Base-by-base conservation (phyloP, 2,888 invertebrate genomes). In the Julus scandinavius region DNA sequence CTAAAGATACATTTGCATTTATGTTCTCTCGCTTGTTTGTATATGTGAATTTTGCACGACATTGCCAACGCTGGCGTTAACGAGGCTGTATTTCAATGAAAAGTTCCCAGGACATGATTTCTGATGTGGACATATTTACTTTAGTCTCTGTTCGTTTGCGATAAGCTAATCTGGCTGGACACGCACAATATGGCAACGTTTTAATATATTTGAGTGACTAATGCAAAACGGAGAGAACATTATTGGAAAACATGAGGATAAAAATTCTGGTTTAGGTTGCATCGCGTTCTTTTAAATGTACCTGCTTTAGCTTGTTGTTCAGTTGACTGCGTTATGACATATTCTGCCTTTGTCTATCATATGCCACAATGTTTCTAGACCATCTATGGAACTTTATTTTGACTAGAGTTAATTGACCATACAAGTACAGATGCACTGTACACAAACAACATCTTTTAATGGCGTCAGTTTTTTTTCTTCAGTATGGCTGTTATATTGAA, bases 61-160 rank as follows among this genome's bases (percentile, higher is more conserved):
- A 29, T 38, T 13, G 80, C 7, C 4, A 80, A 15, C 80, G 38
- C 38, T 40, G 38, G 13, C 72, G 63, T 63, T 72, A 72, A 63
- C 63, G 72, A 80, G 80, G 4, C 15, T 80, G 80, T 38, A 80
- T 40, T 80, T 80, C 80, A 15, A 38, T 80, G 80, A 15, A 13
- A 80, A 38, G 38, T 38, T 29, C 13, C 80, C 38, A 13, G 80
- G 38, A 80, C 38, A 80, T 80, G 7, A 80, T 80, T 80, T 80
- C 80, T 80, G 80, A 80, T 80, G 80, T 80, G 80, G 80, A 13
- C 80, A 80, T 80, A 80, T 80, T 80, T 80, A 80, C 80, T 80
- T 80, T 80, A 80, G 38, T 80, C 80, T 80, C 80, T 80, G 80
- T 15, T 80, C 80, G 80, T 80, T 80, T 80, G 38, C 38, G 80